A percentile compares a stretch with the other conserved stretches of the same genome.
Evolutionary conservation across 2,113 vertebrate genomes (phyloP).

Genomic region (Lota lota): DNA sequence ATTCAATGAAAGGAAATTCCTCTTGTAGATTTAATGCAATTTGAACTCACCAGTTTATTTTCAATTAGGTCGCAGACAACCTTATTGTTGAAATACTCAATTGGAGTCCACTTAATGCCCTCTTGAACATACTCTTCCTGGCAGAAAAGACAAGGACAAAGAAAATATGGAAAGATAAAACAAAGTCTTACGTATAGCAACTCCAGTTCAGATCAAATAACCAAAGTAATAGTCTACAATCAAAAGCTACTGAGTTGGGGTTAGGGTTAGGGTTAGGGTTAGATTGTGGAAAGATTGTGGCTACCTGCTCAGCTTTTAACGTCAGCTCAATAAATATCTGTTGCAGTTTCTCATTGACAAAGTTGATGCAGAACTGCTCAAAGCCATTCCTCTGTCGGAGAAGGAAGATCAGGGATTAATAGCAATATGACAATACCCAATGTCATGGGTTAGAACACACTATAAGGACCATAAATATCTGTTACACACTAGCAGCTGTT

Average conservation of each 20-base stretch:
- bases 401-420: background rate
- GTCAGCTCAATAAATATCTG: conserved; percentile 98
- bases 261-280: no score
- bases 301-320: conserved; percentile 95
- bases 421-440: background rate
- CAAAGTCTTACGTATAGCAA: no score
- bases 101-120: conserved; percentile 94
- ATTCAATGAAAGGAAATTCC: no score
- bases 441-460: no score
- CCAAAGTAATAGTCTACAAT: no score
- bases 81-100: conserved; percentile 99
- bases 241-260: no score
- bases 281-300: background rate
- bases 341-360: conserved; percentile 97
- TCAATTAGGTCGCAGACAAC: conserved; percentile 97
- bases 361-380: conserved; percentile 99
- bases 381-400: conserved; percentile 89
- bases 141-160: background rate
- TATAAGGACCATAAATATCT: no score
- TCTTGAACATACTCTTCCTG: conserved; percentile 98
- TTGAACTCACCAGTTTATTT: conserved; percentile 87
- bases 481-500: no score
- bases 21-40: background rate
- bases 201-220: no score
- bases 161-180: background rate